Evolutionary conservation across 2,113 vertebrate species (phyloP), one percentile per base, ranked within the genome.

Genomic region (Chamaea fasciata): DNA sequence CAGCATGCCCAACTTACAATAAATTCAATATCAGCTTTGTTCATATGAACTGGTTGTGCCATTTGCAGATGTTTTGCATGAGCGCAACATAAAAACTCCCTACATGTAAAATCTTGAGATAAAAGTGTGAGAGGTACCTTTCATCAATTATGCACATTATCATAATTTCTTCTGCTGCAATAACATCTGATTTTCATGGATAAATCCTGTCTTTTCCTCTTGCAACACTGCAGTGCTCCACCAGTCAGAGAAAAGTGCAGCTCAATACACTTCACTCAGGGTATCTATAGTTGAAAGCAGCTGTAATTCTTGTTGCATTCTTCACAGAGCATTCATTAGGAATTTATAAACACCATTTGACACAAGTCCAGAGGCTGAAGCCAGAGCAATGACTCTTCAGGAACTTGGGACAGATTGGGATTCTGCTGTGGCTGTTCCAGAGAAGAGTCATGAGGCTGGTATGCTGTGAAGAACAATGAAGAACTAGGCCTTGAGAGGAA

Each of bases 311-410:
- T 35, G 27, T 53, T 87, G 16, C 30, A 13, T 92, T 92, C 76
- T 78, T 96, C 46, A 89, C 42, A 81, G 14, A 64, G 56, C 8
- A 47, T 39, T 87, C 47, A 76, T 92, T 90, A 92, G 41, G 68
- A 78, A 59, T 97, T 95, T 90, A 94, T 83, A 76, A 71, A 57
- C 44, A 83, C 30, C 4, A 52, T 87, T 92, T 79, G 37, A 42
- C 15, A 86, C 20, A 85, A 50, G 15, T 39, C 10, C 30, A 65
- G 30, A 57, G 28, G 6, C 15, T 68, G 35, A 87, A 67, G 16
- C 3, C 3, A 3, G 46, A 47, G 10, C 5, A 24, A 9, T 27
- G 39, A 41, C 24, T 59, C 30, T 69, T 57, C 15, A 39, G 35
- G 13, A 80, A 13, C 22, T 41, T 31, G 15, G 15, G 16, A 7